phyloP scores from a whole-genome alignment of 2,113 vertebrate species.

The Hassar affinis region DNA sequence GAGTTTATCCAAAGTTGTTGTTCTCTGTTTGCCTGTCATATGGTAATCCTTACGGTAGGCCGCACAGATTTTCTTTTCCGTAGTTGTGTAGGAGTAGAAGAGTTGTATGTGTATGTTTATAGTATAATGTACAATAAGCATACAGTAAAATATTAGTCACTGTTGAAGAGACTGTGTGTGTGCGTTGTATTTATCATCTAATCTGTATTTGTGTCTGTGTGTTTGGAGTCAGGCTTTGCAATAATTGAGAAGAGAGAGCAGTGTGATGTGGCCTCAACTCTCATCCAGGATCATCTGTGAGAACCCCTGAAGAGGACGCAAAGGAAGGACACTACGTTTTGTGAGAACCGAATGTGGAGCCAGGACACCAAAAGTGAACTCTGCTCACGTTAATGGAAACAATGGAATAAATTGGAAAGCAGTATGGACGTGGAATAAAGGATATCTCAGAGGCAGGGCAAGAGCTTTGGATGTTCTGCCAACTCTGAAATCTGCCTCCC shows the following conservation, averaged over 20 bases:
- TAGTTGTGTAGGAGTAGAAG: not conserved
- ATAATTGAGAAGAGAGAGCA: conserved; percentile 26
- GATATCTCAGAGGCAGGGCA: conserved; percentile 54
- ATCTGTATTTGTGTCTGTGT: conserved; percentile 17
- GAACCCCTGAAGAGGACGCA: conserved; percentile 33
- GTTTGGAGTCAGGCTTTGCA: conserved; percentile 33
- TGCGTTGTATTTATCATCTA: not conserved
- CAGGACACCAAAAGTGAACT: conserved; percentile 19
- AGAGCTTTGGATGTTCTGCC: conserved; percentile 54
- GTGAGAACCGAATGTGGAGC: conserved; percentile 21
- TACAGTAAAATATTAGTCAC: not conserved
- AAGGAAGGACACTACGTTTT: conserved; percentile 32
- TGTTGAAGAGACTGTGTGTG: not conserved
- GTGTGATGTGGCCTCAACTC: conserved; percentile 27
- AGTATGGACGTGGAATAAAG: conserved; percentile 57
- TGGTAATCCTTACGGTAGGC: conserved; percentile 34
- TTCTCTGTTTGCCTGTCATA: conserved; percentile 14
- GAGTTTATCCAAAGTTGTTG: conserved; percentile 33
- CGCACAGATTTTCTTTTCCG: not conserved
- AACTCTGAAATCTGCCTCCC: conserved; percentile 52
- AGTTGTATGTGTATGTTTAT: not conserved
- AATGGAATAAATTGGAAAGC: conserved; percentile 55
- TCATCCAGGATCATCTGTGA: conserved; percentile 42
- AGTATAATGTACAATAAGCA: not conserved
- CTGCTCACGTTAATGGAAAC: conserved; percentile 22